phyloP scores from a whole-genome alignment of 53 echinoderm and acorn worm genomes.

The Arbacia lixula region DNA sequence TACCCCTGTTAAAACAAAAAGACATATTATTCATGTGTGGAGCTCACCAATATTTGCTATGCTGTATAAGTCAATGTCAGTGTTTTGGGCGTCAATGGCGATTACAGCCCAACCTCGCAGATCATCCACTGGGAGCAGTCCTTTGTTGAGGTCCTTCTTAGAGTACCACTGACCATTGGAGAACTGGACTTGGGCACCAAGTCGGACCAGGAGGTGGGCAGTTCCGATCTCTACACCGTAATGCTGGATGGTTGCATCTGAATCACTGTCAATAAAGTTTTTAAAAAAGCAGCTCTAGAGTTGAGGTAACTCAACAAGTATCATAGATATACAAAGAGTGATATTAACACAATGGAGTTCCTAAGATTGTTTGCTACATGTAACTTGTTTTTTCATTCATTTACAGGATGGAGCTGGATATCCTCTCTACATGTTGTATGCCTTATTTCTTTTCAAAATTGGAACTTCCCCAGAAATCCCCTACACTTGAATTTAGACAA shows the following conservation, averaged over 20 bases:
- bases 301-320: not conserved
- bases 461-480: too few relatives aligned
- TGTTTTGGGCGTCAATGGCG: slow-evolving; percentile 80
- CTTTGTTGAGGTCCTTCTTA: slow-evolving; percentile 19
- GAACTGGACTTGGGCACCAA: slow-evolving; percentile 81
- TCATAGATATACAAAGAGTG: not conserved
- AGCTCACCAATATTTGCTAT: slow-evolving; percentile 76
- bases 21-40: not conserved
- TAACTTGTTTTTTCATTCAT: not conserved
- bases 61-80: slow-evolving; percentile 73
- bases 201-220: slow-evolving; percentile 61
- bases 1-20: too few relatives aligned
- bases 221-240: slow-evolving; percentile 68
- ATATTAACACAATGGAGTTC: not conserved
- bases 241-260: not conserved
- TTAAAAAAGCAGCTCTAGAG: not conserved
- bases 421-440: too few relatives aligned
- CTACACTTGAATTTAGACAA: too few relatives aligned
- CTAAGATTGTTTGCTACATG: not conserved
- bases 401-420: too few relatives aligned
- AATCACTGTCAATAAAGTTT: not conserved
- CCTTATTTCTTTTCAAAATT: too few relatives aligned
- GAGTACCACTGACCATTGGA: slow-evolving; percentile 87
- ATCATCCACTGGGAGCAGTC: slow-evolving; percentile 31
- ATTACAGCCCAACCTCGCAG: slow-evolving; percentile 62